These are phyloP conservation scores for Aurelia aurita complex sp. Pacific DNA, from an alignment of 30 jellyfish, hydroid and myxozoan genomes.

Conservation along the genomic window DNA sequence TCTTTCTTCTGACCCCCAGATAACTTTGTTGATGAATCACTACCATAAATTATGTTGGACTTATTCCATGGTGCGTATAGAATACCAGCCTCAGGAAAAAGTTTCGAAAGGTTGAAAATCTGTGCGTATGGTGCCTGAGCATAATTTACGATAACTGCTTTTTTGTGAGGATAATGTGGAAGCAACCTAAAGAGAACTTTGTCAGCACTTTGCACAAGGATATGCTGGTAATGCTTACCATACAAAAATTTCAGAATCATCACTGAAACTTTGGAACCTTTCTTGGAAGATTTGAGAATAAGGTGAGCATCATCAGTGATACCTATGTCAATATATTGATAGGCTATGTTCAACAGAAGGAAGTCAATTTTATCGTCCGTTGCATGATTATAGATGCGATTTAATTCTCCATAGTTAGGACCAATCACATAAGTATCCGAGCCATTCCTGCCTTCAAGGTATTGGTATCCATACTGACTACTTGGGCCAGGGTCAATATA, in stretches of 20 bases:
- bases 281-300: too few species aligned
- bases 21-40: background rate
- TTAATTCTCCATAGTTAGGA: background rate
- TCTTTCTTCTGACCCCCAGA: background rate
- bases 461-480: background rate
- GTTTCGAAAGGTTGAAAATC: background rate
- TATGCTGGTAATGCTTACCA: too few species aligned
- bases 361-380: background rate
- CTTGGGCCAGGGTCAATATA: constrained; percentile 1
- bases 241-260: too few species aligned
- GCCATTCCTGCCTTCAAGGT: background rate
- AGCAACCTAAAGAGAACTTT: too few species aligned
- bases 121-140: background rate
- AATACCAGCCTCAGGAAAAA: background rate
- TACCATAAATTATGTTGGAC: background rate
- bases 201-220: too few species aligned
- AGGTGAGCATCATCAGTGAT: too few species aligned
- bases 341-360: background rate
- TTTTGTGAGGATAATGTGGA: too few species aligned
- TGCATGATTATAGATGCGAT: background rate
- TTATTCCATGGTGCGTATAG: background rate
- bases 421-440: background rate
- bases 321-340: background rate
- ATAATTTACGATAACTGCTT: too few species aligned
- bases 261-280: too few species aligned